A percentile compares a stretch with the other conserved stretches of the same genome.
These are phyloP conservation scores for Archips xylosteana DNA, from an alignment of 2,888 invertebrate genomes.

Conservation along the genomic window DNA sequence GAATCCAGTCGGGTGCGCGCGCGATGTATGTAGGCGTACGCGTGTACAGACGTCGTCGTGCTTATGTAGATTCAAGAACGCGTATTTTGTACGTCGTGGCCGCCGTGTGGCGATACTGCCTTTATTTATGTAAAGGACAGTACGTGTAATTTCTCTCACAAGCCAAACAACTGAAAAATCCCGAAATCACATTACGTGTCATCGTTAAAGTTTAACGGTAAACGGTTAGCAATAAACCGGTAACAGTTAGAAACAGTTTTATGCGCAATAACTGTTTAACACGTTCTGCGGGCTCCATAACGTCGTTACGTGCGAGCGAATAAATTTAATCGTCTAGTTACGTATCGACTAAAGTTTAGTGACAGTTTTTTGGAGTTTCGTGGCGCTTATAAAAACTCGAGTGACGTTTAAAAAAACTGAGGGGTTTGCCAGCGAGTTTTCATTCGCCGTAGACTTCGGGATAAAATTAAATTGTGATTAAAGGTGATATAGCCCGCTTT, in stretches of 20 bases:
- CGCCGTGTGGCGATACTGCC: too few species aligned
- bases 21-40: too few species aligned
- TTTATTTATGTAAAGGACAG: neutral
- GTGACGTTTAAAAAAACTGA: too few species aligned
- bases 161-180: slow-evolving; percentile 42
- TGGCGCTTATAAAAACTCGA: too few species aligned
- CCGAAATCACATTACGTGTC: slow-evolving; percentile 59
- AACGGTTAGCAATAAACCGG: slow-evolving; percentile 66
- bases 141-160: neutral
- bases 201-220: slow-evolving; percentile 65
- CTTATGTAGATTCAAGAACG: too few species aligned
- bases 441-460: too few species aligned
- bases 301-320: slow-evolving; percentile 65
- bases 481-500: too few species aligned
- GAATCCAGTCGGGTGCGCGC: too few species aligned
- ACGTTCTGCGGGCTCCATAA: slow-evolving; percentile 60
- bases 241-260: slow-evolving; percentile 66
- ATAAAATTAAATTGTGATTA: too few species aligned
- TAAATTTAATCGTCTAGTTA: slow-evolving; percentile 62
- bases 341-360: slow-evolving; percentile 16
- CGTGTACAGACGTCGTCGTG: too few species aligned
- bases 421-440: too few species aligned
- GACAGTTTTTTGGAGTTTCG: neutral
- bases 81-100: too few species aligned
- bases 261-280: slow-evolving; percentile 70